Conservation (phyloP, 2,888 invertebrate species). For the Noctua pronuba region DNA sequence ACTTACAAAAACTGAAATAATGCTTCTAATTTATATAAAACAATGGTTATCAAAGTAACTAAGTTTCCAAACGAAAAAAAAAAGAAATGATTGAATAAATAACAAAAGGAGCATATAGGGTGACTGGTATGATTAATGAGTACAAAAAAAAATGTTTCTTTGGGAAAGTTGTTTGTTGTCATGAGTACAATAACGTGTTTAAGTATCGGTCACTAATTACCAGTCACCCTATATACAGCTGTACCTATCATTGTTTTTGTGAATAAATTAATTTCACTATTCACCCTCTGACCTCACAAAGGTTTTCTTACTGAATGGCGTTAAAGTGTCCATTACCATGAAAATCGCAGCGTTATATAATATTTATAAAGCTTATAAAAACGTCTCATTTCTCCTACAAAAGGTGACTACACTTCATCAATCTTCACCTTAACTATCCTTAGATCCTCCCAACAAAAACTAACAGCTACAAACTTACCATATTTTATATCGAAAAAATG, state of each 20-base stretch:
- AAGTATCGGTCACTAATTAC: too few species aligned
- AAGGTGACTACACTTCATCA: neutral
- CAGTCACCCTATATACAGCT: too few species aligned
- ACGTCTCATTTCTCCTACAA: neutral
- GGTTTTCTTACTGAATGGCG: neutral
- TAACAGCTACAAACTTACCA: constrained; percentile 52
- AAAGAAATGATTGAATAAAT: too few species aligned
- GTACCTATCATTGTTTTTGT: neutral
- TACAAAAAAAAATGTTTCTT: too few species aligned
- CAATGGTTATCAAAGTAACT: too few species aligned
- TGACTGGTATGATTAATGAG: too few species aligned
- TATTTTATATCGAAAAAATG: constrained; percentile 62
- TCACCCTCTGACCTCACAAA: neutral
- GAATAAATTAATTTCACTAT: neutral
- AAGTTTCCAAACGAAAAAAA: too few species aligned
- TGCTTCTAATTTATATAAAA: too few species aligned
- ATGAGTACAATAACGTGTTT: too few species aligned
- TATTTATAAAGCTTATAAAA: constrained; percentile 8
- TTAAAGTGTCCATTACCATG: neutral
- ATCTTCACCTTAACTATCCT: neutral
- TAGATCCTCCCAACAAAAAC: constrained; percentile 10
- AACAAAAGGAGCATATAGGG: too few species aligned
- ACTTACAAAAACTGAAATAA: too few species aligned
- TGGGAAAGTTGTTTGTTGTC: too few species aligned
- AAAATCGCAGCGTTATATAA: neutral